These are phyloP conservation scores for Pseudorectes ferrugineus DNA, from an alignment of 2,113 vertebrate genomes.

Conservation along the genomic window DNA sequence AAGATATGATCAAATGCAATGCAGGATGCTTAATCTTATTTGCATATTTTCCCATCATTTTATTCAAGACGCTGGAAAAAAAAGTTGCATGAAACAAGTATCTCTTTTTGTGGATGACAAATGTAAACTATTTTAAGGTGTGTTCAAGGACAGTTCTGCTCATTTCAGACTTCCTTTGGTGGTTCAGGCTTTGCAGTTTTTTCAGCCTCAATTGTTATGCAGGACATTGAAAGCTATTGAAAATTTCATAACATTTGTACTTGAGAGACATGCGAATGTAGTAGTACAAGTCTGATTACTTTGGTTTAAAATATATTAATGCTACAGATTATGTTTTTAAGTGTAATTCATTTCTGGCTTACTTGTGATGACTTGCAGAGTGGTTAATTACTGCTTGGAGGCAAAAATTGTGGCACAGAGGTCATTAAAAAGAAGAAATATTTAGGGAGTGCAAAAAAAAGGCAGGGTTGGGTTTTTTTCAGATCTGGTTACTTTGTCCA, in stretches of 20 bases:
- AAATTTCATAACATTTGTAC: constrained; percentile 24
- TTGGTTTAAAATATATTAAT: constrained; percentile 20
- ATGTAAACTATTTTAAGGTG: background rate
- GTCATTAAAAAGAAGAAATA: constrained; percentile 17
- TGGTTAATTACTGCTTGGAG: constrained; percentile 45
- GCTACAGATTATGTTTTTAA: background rate
- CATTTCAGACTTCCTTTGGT: background rate
- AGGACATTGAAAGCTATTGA: background rate
- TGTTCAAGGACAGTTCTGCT: constrained; percentile 42
- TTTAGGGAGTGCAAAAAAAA: constrained; percentile 32
- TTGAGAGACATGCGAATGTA: constrained; percentile 2
- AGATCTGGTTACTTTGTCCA: background rate
- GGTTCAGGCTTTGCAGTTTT: background rate
- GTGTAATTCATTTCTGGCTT: background rate
- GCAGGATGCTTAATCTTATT: constrained; percentile 28
- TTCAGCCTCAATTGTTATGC: background rate
- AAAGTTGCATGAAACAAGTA: background rate
- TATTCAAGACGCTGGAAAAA: background rate
- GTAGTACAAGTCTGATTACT: background rate
- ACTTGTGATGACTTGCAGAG: constrained; percentile 30
- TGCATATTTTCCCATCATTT: constrained; percentile 17
- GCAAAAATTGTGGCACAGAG: background rate
- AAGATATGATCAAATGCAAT: constrained; percentile 23
- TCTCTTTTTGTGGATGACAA: background rate
- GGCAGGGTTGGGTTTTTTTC: background rate